phyloP scores from a whole-genome alignment of 2,113 vertebrate species.

The Neogale vison region DNA sequence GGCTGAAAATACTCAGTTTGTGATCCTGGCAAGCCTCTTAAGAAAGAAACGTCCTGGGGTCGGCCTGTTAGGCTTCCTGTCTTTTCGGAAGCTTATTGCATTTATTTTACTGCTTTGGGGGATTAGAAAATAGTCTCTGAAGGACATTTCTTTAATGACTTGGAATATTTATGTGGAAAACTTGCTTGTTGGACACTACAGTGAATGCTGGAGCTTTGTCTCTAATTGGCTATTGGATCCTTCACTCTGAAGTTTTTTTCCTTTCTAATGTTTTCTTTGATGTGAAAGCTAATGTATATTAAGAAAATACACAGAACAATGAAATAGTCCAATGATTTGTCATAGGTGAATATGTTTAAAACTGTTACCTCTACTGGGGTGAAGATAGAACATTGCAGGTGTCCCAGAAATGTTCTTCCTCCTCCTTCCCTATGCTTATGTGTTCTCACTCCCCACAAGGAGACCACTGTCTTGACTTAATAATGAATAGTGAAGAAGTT shows the following conservation, averaged over 20 bases:
- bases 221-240: background rate
- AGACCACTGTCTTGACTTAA: background rate
- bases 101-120: slow-evolving; percentile 57
- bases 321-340: background rate
- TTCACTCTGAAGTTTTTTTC: background rate
- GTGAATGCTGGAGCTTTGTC: background rate
- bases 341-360: background rate
- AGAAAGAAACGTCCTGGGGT: background rate
- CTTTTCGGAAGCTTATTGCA: slow-evolving; percentile 36
- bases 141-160: slow-evolving; percentile 60
- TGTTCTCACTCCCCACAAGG: background rate
- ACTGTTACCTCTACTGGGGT: background rate
- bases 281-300: slow-evolving; percentile 12
- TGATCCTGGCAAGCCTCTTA: slow-evolving; percentile 21
- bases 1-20: slow-evolving; percentile 29
- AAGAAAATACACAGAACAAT: background rate
- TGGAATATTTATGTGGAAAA: slow-evolving; percentile 58
- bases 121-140: slow-evolving; percentile 58
- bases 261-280: background rate
- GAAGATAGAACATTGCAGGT: background rate
- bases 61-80: background rate
- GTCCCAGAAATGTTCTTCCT: background rate
- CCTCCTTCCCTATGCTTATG: background rate
- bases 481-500: background rate
- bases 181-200: background rate